Conservation (phyloP, 2,113 vertebrate genomes). For the Sciurus niger region DNA sequence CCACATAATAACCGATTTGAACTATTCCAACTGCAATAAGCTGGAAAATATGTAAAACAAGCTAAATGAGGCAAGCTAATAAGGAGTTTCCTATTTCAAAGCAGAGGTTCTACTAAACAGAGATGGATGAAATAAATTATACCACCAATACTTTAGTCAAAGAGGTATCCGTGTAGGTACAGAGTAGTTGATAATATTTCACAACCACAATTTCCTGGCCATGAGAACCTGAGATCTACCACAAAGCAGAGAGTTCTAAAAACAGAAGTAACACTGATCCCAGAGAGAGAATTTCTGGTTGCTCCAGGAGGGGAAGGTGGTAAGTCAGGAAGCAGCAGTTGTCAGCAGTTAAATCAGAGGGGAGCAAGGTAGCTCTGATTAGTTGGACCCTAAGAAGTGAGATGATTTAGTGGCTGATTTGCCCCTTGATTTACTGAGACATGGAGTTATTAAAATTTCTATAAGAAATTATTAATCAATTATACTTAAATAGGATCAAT, state of each 20-base stretch:
- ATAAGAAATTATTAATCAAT: slow-evolving; percentile 56
- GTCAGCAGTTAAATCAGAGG: not conserved
- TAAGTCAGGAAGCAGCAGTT: accelerated
- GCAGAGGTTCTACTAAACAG: accelerated
- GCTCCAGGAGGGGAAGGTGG: not conserved
- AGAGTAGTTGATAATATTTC: not conserved
- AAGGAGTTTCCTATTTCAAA: not conserved
- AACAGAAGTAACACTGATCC: not conserved
- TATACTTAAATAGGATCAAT: not conserved
- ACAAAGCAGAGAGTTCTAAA: not conserved
- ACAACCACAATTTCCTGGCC: not conserved
- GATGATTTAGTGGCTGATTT: not conserved
- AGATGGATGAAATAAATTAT: not conserved
- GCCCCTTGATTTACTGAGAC: not conserved
- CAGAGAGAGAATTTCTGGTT: not conserved
- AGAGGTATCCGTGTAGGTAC: not conserved
- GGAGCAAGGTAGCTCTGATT: not conserved
- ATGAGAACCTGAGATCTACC: not conserved
- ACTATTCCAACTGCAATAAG: not conserved
- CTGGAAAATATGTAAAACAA: not conserved
- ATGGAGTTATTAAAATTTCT: slow-evolving; percentile 16
- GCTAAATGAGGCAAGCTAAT: not conserved
- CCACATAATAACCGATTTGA: not conserved
- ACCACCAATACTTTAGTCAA: not conserved
- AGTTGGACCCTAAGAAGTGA: not conserved